Evolutionary conservation across 2,113 vertebrate species (phyloP), one percentile per base, ranked within the genome.

Genomic region (Calidris pygmaea): DNA sequence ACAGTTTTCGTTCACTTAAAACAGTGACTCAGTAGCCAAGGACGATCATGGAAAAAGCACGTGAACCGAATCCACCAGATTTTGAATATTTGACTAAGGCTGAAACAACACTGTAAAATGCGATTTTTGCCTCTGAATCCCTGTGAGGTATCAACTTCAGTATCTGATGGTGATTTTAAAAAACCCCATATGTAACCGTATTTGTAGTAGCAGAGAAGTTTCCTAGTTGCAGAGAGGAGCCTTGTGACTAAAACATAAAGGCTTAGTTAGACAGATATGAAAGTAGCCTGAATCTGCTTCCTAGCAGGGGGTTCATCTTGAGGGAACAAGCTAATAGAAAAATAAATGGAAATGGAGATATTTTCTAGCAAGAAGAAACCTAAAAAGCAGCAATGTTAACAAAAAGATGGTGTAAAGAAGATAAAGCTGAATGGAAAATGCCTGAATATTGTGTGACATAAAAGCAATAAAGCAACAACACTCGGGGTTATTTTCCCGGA

Each of bases 401-500:
- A 93, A 86, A 58, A 76, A 52, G 43, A 65, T 34, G 27, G 34
- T 30, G 48, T 59, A 39, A 85, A 79, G 75, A 48, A 90, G 41
- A 73, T 37, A 73, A 21, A 90, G 32, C 9, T 56, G 26, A 86
- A 88, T 43, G 59, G 83, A 88, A 85, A 83, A 85, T 60, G 74
- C 39, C 74, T 89, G 43, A 60, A 75, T 68, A 63, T 34, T 74
- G 20, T 45, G 30, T 48, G 53, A 94, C 66, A 48, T 75, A 80
- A 85, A 87, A 91, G 82, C n/a, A 85, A 96, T 72, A 79, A 94
- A 90, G 66, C 32, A 75, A 24, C 63, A 93, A 30, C 66, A 53
- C 52, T 75, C 5, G 2, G 30, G 66, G 60, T 85, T 93, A 47
- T 89, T 93, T 87, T 91, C 70, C 60, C 39, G 72, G 60, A 85